These are phyloP conservation scores for Thamnaconus septentrionalis DNA, from an alignment of 2,113 vertebrate genomes.

Conservation along the genomic window DNA sequence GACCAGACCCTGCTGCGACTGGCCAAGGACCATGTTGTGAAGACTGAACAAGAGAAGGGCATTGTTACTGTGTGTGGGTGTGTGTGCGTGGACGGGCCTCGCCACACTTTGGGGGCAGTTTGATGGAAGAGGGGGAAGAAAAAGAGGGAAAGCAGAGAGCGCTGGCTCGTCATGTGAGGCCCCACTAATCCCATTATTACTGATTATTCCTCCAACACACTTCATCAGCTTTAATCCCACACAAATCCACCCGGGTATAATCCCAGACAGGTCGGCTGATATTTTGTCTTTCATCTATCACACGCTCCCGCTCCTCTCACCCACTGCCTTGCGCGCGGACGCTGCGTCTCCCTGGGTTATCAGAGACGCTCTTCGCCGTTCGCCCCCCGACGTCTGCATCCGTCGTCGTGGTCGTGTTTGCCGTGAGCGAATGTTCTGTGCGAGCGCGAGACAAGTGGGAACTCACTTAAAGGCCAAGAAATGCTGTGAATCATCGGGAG, in stretches of 20 bases:
- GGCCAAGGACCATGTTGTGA: slow-evolving; percentile 12
- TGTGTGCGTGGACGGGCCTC: neutral
- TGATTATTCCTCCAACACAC: slow-evolving; percentile 36
- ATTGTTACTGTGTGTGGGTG: neutral
- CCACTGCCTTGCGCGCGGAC: neutral
- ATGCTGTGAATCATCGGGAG: slow-evolving; percentile 44
- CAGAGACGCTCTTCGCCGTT: too few relatives aligned
- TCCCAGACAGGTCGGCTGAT: slow-evolving; percentile 25
- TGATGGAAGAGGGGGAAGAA: neutral
- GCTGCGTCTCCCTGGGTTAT: too few relatives aligned
- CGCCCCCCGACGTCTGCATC: too few relatives aligned
- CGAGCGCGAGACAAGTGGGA: slow-evolving; percentile 25
- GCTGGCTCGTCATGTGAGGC: slow-evolving; percentile 40
- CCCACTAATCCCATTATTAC: slow-evolving; percentile 45
- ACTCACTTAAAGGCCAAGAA: slow-evolving; percentile 36
- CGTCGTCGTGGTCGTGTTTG: neutral
- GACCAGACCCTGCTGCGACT: slow-evolving; percentile 20
- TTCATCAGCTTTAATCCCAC: slow-evolving; percentile 49
- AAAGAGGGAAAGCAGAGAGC: slow-evolving; percentile 15
- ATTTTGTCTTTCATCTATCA: slow-evolving; percentile 27
- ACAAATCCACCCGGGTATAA: slow-evolving; percentile 36
- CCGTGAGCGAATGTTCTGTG: neutral
- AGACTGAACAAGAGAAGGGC: slow-evolving; percentile 16
- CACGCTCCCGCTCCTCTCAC: slow-evolving; percentile 2
- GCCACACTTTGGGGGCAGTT: too few relatives aligned